Evolutionary conservation across 2,888 invertebrate species (phyloP), one percentile per base, ranked within the genome.

Genomic region (Eumerus sabulonum): DNA sequence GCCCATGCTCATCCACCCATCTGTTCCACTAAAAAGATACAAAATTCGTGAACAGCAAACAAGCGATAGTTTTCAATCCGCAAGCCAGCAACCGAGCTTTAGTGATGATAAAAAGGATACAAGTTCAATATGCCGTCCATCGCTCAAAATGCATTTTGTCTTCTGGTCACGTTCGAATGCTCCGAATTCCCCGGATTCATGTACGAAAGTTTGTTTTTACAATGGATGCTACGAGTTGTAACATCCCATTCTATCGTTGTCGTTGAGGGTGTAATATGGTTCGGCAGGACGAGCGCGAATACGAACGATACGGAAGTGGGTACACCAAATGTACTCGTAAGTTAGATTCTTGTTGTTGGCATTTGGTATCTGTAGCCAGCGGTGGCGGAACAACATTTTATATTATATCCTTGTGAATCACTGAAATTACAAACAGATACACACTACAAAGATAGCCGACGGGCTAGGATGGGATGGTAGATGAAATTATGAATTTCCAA

Each of bases 61-160:
- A 63, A 47, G 59, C 59, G 74, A 64, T 79, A 79, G 79, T 79
- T 79, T 79, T 60, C 68, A 60, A 74, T 74, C 48, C 70, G 51
- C 54, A 73, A 50, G 42, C 42, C 59, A 66, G 42, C 51, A 40
- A 40, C 40, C 36, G 11, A n/a, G 40, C 12, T 63, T 45, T 48
- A 44, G 45, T 9, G 35, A n/a, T 64, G 64, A 70, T 74, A 42
- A 56, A 64, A 64, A 60, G 74, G 74, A 68, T 79, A 73, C 68
- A 74, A 70, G 79, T 74, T 79, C 79, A 79, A 79, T 79, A 79
- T 79, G 79, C 74, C 79, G 74, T 45, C 68, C 64, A 79, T 79
- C 50, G 63, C 63, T 74, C 68, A 74, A 54, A 70, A 60, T 60
- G 44, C 63, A 79, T 79, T 79, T 60, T 45, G 79, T 79, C 63